Percentiles rank a stretch among this genome's conserved stretches.
phyloP scores from a whole-genome alignment of 2,113 vertebrate species.

The Nothobranchius furzeri region DNA sequence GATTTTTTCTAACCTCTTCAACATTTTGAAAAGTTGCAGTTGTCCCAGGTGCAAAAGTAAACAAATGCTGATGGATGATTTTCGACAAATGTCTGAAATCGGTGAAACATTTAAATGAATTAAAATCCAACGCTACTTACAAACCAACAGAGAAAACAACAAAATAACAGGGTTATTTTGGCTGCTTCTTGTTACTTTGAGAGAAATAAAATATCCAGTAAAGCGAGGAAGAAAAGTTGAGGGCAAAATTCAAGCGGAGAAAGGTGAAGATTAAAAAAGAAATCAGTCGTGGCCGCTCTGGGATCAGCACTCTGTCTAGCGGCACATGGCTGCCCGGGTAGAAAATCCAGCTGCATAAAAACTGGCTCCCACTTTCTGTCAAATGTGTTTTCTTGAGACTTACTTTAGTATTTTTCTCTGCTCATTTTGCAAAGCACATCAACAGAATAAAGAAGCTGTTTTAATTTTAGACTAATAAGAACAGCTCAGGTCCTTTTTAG shows the following conservation, averaged over 20 bases:
- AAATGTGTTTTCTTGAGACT: conserved; percentile 20
- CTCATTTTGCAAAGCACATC: neutral
- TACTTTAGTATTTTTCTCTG: conserved; percentile 4
- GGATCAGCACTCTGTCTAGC: conserved; percentile 28
- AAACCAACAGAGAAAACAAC: conserved; percentile 4
- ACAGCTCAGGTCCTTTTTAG: too few relatives aligned
- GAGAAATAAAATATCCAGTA: conserved; percentile 36
- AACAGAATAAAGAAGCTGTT: neutral
- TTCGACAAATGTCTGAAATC: too few relatives aligned
- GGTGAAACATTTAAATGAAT: neutral
- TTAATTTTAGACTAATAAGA: too few relatives aligned
- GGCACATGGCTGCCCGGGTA: conserved; percentile 22
- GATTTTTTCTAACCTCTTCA: too few relatives aligned
- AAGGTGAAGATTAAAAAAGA: conserved; percentile 48
- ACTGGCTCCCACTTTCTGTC: conserved; percentile 11
- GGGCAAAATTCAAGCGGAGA: conserved; percentile 35
- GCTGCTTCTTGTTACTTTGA: conserved; percentile 13
- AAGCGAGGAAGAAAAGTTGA: conserved; percentile 7
- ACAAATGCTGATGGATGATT: too few relatives aligned
- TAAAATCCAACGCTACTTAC: neutral
- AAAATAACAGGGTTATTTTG: conserved; percentile 12
- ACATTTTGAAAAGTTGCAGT: too few relatives aligned
- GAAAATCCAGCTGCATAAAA: conserved; percentile 38
- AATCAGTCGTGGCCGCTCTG: conserved; percentile 35
- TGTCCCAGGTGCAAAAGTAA: too few relatives aligned